Evolutionary conservation across 1,140 invertebrate genomes (phyloP), one percentile per base, ranked within the genome.

Genomic region (Zaprionus lachaisei): DNA sequence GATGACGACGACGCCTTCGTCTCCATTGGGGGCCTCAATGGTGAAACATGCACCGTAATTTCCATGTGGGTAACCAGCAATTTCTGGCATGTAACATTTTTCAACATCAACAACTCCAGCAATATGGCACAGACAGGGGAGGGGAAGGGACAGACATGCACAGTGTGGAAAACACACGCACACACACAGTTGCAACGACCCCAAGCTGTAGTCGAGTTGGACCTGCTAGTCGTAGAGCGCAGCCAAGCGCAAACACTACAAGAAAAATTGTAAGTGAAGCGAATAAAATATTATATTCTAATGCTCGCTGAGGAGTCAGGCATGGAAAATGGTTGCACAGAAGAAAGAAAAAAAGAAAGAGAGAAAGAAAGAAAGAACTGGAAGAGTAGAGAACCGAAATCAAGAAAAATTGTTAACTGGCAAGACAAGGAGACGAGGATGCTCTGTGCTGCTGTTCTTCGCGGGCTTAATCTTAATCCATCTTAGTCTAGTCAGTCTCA

Each of bases 281-380:
- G 85, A 85, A 90, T 90, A 90, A 90, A 90, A 90, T 90, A 90
- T 90, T 90, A 90, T 90, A 90, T 90, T 90, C 85, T 90, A 90
- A 90, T 90, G 85, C 81, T 80, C 70, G 60, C 71, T 77, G 76
- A 90, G 31, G 9, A 34, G 9, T 34, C 9, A 34, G 31, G 9
- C 31, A 34, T 3, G 31, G 9, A 31, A 31, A 31, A 28, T 28
- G 6, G 28, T 7, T 31, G 28, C 85, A 72, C 65, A 54, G 54
- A 67, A 22, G 12, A 84, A 58, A 90, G 76, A 79, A 63, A 64
- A 38, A 64, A 17, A 15, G 15, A 54, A 12, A 37, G 17, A 15
- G 15, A 55, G 22, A 58, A 17, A 7, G 58, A 80, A 72, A 70
- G 60, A 63, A 47, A 68, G 54, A 44, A 56, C 41, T 79, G 67